Base-by-base conservation (phyloP, 1,140 invertebrate genomes). In the Brachionus calyciflorus region DNA sequence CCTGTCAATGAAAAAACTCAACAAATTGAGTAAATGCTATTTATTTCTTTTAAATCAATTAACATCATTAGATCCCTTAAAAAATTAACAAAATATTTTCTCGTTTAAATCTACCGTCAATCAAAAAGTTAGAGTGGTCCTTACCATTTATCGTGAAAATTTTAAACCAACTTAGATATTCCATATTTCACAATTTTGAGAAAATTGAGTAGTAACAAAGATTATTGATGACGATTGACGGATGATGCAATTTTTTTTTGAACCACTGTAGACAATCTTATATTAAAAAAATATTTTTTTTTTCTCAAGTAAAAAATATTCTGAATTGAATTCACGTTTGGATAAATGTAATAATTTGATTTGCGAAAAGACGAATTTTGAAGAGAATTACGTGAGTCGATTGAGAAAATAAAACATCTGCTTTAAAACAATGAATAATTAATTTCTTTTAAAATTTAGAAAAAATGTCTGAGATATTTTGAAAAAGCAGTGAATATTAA, bases 401-500 rank as follows among this genome's bases (percentile, higher is more conserved):
- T n/a, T n/a, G n/a, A n/a, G n/a, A 33, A 60, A 60, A 57, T 14
- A 17, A 19, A 2, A n/a, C 30, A n/a, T 37, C 19, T 21, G 3
- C n/a, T 21, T 65, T 44, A 7, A 46, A 7, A 7, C 3, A 14
- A 26, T 44, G 24, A 37, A 24, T 12, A 14, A 30, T 65, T 24
- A 26, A 46, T 28, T 24, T 44, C 44, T 65, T 65, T 30, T 24
- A 41, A n/a, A n/a, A n/a, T n/a, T n/a, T 21, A 65, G 60, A 65
- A 46, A 65, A 65, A 65, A 10, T 65, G 60, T 14, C 19, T 65
- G 9, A 14, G 24, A 41, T 65, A 65, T 65, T 65, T 65, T 44
- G 60, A 65, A 44, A 65, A 65, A 65, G 60, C 60, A 3, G 19
- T 65, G 17, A 65, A 65, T 24, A 44, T 65, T 1, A 65, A 65